These are phyloP conservation scores for Cataglyphis albicans DNA, from an alignment of 2,888 invertebrate species.

Conservation along the genomic window DNA sequence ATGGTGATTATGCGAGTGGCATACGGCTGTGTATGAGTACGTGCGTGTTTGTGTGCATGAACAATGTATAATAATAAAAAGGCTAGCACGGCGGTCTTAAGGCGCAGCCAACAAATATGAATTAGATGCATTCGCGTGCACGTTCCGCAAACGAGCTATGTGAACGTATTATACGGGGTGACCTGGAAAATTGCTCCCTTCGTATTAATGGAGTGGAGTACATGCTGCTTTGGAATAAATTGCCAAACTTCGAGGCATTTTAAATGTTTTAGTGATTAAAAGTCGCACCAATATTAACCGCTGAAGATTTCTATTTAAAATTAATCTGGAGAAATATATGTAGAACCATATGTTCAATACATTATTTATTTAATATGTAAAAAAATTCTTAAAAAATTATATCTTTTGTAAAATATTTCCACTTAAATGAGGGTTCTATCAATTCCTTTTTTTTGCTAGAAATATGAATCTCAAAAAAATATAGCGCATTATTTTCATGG, in stretches of 20 bases:
- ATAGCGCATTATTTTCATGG: background rate
- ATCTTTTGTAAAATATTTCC: background rate
- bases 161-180: conserved; percentile 44
- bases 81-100: conserved; percentile 49
- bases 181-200: conserved; percentile 15
- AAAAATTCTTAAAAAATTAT: background rate
- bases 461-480: conserved; percentile 8
- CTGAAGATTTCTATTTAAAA: background rate
- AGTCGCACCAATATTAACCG: background rate
- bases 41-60: conserved; percentile 48
- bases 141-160: conserved; percentile 40
- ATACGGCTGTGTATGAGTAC: conserved; percentile 54
- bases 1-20: conserved; percentile 79
- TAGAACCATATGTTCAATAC: background rate
- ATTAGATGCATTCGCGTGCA: conserved; percentile 54
- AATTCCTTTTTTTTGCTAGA: background rate
- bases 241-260: background rate
- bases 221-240: background rate
- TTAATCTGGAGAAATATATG: background rate
- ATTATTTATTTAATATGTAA: background rate
- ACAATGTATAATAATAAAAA: conserved; percentile 71
- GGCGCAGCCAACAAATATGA: conserved; percentile 68
- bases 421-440: background rate
- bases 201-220: conserved; percentile 56
- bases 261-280: background rate